Evolutionary conservation across 1,140 invertebrate species (phyloP), one percentile per base, ranked within the genome.

Genomic region (Anoplophora glabripennis): DNA sequence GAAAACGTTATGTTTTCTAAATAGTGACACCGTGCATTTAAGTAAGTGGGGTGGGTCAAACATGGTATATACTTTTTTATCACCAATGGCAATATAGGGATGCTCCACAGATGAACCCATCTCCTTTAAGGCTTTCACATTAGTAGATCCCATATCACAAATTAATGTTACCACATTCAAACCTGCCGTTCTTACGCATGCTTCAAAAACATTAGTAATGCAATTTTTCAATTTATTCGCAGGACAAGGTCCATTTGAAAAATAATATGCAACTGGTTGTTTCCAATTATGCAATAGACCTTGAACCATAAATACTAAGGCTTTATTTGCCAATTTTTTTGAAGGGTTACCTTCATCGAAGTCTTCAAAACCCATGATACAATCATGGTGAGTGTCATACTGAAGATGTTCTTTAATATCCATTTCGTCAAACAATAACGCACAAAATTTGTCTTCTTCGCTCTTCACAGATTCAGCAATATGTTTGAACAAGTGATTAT

Each of bases 41-140:
- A 65, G 49, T 42, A 65, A 45, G 52, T 57, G 63, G 8, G 59
- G 62, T 21, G 53, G 53, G 47, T 64, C 62, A 56, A 45, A 60
- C 14, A 63, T 63, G 15, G 42, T 56, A 49, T 18, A 49, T 14
- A 61, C 51, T 41, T 42, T 33, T 41, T 51, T 61, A 8, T 41
- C 54, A 4, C 52, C 42, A 48, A 49, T 21, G n/a, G 21, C 8
- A 41, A 57, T 46, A 61, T 21, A 61, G n/a, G 59, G 59, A 12
- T 10, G 18, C n/a, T 40, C 33, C 18, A 61, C 21, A 34, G 59
- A 49, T 8, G 15, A 17, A 10, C 54, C 54, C 37, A 52, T 49
- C 47, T 49, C 33, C 45, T 61, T 57, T 14, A 61, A 14, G n/a
- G 55, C 57, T 52, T 57, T 61, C 14, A 61, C 61, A 59, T 59